Evolutionary conservation across 2,888 invertebrate species (phyloP).

Genomic region (Epinotia bilunana): DNA sequence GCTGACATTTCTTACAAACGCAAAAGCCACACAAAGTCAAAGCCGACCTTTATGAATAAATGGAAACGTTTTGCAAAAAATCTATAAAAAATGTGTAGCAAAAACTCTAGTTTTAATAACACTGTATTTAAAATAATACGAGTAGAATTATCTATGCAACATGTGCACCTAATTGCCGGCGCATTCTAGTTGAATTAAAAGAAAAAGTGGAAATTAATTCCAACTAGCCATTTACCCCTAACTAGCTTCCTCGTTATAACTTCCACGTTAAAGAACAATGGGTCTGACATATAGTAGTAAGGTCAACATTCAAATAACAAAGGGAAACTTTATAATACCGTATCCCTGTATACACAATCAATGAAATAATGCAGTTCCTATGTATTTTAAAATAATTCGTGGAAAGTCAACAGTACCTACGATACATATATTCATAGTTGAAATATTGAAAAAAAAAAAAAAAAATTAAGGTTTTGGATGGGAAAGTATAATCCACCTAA

Average conservation of each 20-base stretch:
- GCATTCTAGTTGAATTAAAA: constrained; percentile 30
- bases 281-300: constrained; percentile 13
- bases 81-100: background rate
- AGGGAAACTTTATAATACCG: constrained; percentile 9
- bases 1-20: background rate
- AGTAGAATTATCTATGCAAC: constrained; percentile 36
- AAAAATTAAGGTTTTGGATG: background rate
- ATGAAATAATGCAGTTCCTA: background rate
- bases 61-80: background rate
- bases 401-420: background rate
- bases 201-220: constrained; percentile 42
- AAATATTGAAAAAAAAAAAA: background rate
- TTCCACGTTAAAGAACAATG: constrained; percentile 42
- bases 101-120: background rate
- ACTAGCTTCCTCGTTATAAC: constrained; percentile 41
- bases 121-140: constrained; percentile 3
- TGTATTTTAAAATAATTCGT: background rate
- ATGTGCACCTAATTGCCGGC: constrained; percentile 40
- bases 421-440: no score
- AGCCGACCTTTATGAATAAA: no score
- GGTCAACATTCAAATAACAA: constrained; percentile 25
- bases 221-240: constrained; percentile 31
- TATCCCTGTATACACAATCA: background rate
- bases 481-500: background rate
- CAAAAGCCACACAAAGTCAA: no score